These are phyloP conservation scores for Nomada goodeniana DNA, from an alignment of 2,888 invertebrate genomes.

Conservation along the genomic window DNA sequence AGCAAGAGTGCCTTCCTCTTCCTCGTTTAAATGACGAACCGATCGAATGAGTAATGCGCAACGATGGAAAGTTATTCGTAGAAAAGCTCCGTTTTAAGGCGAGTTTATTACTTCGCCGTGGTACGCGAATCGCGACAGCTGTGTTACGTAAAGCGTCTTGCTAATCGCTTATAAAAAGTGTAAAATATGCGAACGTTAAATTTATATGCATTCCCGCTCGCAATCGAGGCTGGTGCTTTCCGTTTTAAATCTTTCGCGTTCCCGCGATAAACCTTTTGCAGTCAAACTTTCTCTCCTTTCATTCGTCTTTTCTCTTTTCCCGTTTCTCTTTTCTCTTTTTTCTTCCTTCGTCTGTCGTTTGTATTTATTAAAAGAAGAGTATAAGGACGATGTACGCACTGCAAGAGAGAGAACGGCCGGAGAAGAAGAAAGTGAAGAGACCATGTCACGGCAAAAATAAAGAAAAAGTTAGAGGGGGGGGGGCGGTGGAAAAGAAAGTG, in stretches of 20 bases:
- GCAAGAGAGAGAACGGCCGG: neutral
- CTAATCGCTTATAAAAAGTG: conserved; percentile 39
- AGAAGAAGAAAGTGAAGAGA: conserved; percentile 19
- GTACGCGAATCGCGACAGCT: conserved; percentile 36
- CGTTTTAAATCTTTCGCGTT: neutral
- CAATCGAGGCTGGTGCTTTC: neutral
- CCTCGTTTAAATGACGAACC: neutral
- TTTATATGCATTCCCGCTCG: neutral
- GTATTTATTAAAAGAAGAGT: neutral
- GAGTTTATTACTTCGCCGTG: conserved; percentile 15
- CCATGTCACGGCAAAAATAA: neutral
- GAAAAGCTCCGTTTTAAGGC: conserved; percentile 52
- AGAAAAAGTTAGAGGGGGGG: neutral
- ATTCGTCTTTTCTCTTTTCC: too few relatives aligned
- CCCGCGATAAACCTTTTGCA: neutral
- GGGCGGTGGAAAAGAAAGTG: conserved; percentile 9
- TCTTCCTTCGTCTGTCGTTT: too few relatives aligned
- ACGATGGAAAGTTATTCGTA: conserved; percentile 43
- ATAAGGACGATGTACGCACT: neutral
- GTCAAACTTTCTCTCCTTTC: neutral
- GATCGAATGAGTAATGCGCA: conserved; percentile 17
- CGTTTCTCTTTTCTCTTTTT: neutral
- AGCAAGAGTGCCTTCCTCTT: too few relatives aligned
- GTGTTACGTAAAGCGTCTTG: conserved; percentile 44
- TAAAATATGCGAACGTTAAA: conserved; percentile 44